These are phyloP conservation scores for Clinocottus analis DNA, from an alignment of 2,113 vertebrate species.

Conservation along the genomic window DNA sequence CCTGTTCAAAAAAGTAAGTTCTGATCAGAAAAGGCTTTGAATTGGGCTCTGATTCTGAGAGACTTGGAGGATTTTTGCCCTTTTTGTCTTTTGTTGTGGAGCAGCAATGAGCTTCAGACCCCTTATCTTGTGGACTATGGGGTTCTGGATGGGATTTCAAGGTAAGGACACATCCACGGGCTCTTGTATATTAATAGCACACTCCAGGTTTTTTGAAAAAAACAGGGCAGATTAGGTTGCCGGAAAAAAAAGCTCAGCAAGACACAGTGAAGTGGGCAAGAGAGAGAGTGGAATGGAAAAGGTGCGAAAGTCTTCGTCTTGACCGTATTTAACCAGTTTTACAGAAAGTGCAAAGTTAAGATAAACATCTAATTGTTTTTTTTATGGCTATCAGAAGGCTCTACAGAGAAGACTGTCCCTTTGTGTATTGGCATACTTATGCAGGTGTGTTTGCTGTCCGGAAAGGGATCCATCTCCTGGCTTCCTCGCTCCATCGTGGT, in stretches of 20 bases:
- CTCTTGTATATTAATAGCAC: constrained; percentile 28
- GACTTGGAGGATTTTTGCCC: constrained; percentile 65
- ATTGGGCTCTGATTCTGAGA: constrained; percentile 51
- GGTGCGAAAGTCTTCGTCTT: background rate
- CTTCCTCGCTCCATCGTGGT: constrained; percentile 34
- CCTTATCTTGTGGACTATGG: constrained; percentile 75
- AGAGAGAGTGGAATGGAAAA: constrained; percentile 6
- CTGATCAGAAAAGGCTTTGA: constrained; percentile 46
- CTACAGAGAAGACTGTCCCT: constrained; percentile 42
- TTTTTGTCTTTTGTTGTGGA: constrained; percentile 44
- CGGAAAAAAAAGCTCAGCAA: constrained; percentile 6
- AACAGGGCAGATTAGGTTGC: constrained; percentile 38
- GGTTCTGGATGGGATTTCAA: constrained; percentile 69
- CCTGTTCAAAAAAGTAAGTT: constrained; percentile 64
- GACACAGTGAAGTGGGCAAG: constrained; percentile 1
- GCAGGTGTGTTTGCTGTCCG: constrained; percentile 65
- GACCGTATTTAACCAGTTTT: constrained; percentile 16
- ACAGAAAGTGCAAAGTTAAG: constrained; percentile 63
- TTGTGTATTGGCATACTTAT: constrained; percentile 66
- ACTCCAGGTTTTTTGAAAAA: constrained; percentile 20
- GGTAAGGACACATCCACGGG: constrained; percentile 73
- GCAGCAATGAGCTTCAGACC: constrained; percentile 53
- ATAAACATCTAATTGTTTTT: constrained; percentile 33
- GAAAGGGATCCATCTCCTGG: constrained; percentile 61
- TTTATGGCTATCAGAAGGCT: constrained; percentile 12